Conservation (phyloP, 2,888 invertebrate species). For the Drosophila multiciliata region DNA sequence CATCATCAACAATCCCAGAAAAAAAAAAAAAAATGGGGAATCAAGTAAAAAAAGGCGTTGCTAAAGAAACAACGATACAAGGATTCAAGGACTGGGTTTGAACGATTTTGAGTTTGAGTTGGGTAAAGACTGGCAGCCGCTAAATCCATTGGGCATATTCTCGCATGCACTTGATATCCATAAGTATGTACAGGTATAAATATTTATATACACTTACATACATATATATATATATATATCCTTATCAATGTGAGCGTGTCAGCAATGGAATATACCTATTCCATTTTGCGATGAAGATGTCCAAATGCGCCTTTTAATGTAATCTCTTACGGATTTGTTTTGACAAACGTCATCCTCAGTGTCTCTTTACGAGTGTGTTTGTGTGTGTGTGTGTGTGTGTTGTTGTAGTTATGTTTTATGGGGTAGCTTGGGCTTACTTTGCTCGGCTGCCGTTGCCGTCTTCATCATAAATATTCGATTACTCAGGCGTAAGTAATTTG, state of each 20-base stretch:
- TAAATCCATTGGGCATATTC: conserved; percentile 70
- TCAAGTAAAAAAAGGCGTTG: conserved; percentile 20
- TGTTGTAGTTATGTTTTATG: conserved; percentile 34
- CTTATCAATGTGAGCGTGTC: conserved; percentile 9
- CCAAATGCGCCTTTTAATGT: conserved; percentile 81
- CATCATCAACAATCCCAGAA: conserved; percentile 52
- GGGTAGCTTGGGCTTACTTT: conserved; percentile 22
- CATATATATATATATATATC: not conserved
- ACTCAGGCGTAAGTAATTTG: conserved; percentile 74
- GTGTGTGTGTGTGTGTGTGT: conserved; percentile 36
- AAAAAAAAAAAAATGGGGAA: not conserved
- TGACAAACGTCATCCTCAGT: conserved; percentile 63
- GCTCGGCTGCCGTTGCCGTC: conserved; percentile 21
- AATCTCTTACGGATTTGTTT: conserved; percentile 81
- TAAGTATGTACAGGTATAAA: conserved; percentile 17
- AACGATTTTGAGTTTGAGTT: conserved; percentile 36
- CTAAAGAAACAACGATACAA: conserved; percentile 30
- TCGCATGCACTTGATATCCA: conserved; percentile 30
- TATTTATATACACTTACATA: not conserved
- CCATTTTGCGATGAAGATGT: conserved; percentile 80
- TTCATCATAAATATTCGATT: conserved; percentile 77
- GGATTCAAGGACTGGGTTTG: conserved; percentile 50
- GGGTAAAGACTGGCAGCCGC: conserved; percentile 60
- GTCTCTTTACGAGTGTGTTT: not conserved
- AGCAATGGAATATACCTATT: conserved; percentile 47